Evolutionary conservation across 2,888 invertebrate genomes (phyloP), one percentile per base, ranked within the genome.

Genomic region (Quadroppia sp.): DNA sequence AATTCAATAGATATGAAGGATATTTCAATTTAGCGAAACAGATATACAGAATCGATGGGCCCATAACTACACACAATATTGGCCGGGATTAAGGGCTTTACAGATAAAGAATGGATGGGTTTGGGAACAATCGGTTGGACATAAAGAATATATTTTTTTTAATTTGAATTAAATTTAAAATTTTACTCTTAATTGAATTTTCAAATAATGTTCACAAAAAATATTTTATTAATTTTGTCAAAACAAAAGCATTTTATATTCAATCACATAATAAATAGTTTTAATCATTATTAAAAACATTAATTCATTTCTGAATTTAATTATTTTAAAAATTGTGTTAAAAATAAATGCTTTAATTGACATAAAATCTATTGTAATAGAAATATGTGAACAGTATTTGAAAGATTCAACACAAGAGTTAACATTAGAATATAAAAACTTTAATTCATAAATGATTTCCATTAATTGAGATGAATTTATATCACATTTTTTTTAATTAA

Each of bases 41-140:
- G 25, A 76, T 85, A 45, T 83, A 83, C 77, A 79, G 87, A 86
- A 81, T 86, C 84, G 82, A 86, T 92, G 86, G 87, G 78, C 93
- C 94, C 0, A 72, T 81, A 7, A 82, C 83, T 53, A 87, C 88
- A 15, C 88, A 90, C 80, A 81, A 83, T 76, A 83, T 91, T 80
- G 94, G 92, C 71, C 86, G 92, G 77, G 92, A 94, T 83, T 93
- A 85, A 86, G 30, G 2, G 23, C 6, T n/a, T 36, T 36, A 36
- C 6, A 9, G 36, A 36, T 36, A 7, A 36, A 36, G 6, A n/a
- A n/a, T n/a, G n/a, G n/a, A n/a, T n/a, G n/a, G n/a, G n/a, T n/a
- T n/a, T n/a, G n/a, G 36, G 36, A 36, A 7, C 36, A 45, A 45
- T 9, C n/a, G n/a, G n/a, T n/a, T n/a, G n/a, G n/a, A n/a, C n/a